Base-by-base conservation (phyloP, 2,888 invertebrate genomes). In the Acanthococcus lagerstroemiae region DNA sequence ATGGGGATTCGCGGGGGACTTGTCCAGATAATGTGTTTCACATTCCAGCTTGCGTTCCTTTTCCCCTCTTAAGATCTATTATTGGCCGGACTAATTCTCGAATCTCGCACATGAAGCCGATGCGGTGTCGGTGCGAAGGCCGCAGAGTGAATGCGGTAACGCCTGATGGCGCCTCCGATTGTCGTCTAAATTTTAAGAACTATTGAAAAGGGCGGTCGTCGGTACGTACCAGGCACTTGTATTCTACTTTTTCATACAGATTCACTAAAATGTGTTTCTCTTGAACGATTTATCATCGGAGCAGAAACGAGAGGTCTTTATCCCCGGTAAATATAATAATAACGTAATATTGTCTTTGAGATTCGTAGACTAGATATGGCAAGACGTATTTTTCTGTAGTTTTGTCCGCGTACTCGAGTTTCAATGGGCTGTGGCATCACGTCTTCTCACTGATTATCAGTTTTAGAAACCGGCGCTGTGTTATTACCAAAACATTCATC, bases 401-500 rank as follows among this genome's bases (percentile, higher is more conserved):
- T 15, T 37, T 37, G n/a, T n/a, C n/a, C n/a, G n/a, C n/a, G n/a
- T 37, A 37, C n/a, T 37, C 37, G 37, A 37, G 37, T 37, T 37
- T 37, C 37, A 37, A 37, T 37, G 37, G n/a, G 37, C 37, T 15
- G 12, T n/a, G 37, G 37, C n/a, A 37, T 61, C 61, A 61, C 61
- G 61, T 61, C 61, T 37, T 19, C 52, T 21, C 22, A 48, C 61
- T 61, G 61, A 61, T 61, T 61, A 61, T 61, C 61, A 54, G 61
- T 61, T 61, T 61, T 61, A 61, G 48, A 60, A 61, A 37, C 50
- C 61, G 30, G 52, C 52, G 61, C 61, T 50, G 37, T 61, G 37
- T 61, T 52, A 61, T 61, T 61, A 61, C 50, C 46, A 61, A 61
- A 61, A 61, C 50, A 61, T 61, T 61, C 61, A 52, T 61, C 50